These are phyloP conservation scores for Drosophila histrio DNA, from an alignment of 2,888 invertebrate genomes.

Conservation along the genomic window DNA sequence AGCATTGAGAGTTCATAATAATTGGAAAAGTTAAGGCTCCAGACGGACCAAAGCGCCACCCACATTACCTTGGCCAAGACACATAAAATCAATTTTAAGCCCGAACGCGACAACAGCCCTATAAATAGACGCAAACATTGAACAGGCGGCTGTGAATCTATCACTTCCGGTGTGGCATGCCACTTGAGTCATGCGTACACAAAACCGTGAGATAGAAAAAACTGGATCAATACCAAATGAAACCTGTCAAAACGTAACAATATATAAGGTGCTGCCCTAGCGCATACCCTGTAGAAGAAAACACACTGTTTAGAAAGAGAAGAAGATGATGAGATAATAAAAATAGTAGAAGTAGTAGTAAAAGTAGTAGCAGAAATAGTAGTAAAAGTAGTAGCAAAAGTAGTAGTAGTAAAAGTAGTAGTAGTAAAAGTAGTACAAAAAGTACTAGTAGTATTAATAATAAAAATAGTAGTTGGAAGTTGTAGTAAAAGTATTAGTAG, in stretches of 20 bases:
- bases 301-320: too few species aligned
- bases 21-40: slow-evolving; percentile 74
- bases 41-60: slow-evolving; percentile 21
- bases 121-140: slow-evolving; percentile 36
- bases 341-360: neutral
- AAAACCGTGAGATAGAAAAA: slow-evolving; percentile 15
- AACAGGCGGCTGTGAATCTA: slow-evolving; percentile 3
- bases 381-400: neutral
- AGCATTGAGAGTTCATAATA: slow-evolving; percentile 66
- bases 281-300: neutral
- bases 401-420: neutral
- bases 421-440: neutral
- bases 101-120: slow-evolving; percentile 22
- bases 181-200: slow-evolving; percentile 33
- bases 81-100: slow-evolving; percentile 68
- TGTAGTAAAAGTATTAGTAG: neutral
- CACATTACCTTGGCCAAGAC: slow-evolving; percentile 6
- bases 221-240: slow-evolving; percentile 39
- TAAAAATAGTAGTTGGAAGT: neutral
- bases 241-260: slow-evolving; percentile 1
- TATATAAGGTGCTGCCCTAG: neutral
- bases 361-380: neutral
- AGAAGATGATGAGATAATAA: too few species aligned
- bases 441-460: neutral
- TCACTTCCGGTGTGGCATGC: slow-evolving; percentile 47